A percentile compares a stretch with the other conserved stretches of the same genome.
Conservation (phyloP, 2,888 invertebrate species). For the Plusia festucae region DNA sequence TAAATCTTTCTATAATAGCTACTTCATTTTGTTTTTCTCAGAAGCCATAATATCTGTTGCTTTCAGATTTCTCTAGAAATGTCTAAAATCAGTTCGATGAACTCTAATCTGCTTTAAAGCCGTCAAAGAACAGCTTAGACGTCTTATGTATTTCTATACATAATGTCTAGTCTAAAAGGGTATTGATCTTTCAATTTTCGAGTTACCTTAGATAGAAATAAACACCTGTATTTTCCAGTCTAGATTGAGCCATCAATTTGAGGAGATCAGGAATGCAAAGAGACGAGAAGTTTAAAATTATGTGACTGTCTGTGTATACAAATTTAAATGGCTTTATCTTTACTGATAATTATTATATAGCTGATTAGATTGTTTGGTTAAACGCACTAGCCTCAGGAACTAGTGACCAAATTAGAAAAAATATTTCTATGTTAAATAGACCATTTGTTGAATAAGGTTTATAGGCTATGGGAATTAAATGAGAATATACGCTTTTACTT, state of each 20-base stretch:
- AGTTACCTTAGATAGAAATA: neutral
- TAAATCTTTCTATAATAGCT: neutral
- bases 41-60: neutral
- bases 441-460: too few species aligned
- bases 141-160: neutral
- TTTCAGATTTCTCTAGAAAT: neutral
- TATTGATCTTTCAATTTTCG: neutral
- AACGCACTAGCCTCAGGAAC: too few species aligned
- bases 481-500: too few species aligned
- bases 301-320: too few species aligned
- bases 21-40: neutral
- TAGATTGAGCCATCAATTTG: neutral
- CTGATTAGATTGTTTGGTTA: too few species aligned
- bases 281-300: too few species aligned
- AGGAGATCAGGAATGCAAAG: too few species aligned
- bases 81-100: conserved; percentile 1
- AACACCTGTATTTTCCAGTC: conserved; percentile 4
- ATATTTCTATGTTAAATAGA: too few species aligned
- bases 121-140: conserved; percentile 1
- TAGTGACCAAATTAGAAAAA: too few species aligned
- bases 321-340: too few species aligned
- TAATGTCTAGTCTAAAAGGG: neutral
- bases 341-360: too few species aligned
- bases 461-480: too few species aligned
- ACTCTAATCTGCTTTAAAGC: conserved; percentile 1